phyloP scores from a whole-genome alignment of 53 echinoderm and acorn worm genomes.

The Henricia sp. region DNA sequence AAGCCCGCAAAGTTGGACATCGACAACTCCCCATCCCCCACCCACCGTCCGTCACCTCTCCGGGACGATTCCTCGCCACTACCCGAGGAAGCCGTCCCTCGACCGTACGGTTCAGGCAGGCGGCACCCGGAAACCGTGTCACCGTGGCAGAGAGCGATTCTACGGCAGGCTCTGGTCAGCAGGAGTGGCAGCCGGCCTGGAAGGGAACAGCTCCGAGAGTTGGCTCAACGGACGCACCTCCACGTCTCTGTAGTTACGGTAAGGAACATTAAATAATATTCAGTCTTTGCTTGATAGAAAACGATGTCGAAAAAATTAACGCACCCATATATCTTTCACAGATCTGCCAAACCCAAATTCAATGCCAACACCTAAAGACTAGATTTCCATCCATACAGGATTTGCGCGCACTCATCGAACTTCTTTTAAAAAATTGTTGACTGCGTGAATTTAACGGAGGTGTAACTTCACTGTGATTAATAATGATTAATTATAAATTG shows the following conservation, averaged over 20 bases:
- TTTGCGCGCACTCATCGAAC: neutral
- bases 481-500: neutral
- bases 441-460: neutral
- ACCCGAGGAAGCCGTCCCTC: neutral
- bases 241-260: conserved; percentile 1
- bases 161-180: neutral
- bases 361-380: neutral
- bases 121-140: conserved; percentile 1
- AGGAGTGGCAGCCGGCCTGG: neutral
- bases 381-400: neutral
- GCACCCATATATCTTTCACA: too few species aligned
- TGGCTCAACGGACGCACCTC: conserved; percentile 24
- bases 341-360: too few species aligned
- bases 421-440: neutral
- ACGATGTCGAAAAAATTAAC: too few species aligned
- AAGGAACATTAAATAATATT: too few species aligned
- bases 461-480: neutral
- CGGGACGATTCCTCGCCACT: neutral
- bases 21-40: neutral
- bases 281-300: neutral
- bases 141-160: conserved; percentile 32
- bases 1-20: too few species aligned
- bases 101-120: neutral
- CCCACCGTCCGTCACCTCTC: neutral
- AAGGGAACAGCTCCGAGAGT: conserved; percentile 8